Percentiles rank a stretch among this genome's conserved stretches.
Conservation (phyloP, 2,797 vertebrate genomes). For the Danio tinwini region DNA sequence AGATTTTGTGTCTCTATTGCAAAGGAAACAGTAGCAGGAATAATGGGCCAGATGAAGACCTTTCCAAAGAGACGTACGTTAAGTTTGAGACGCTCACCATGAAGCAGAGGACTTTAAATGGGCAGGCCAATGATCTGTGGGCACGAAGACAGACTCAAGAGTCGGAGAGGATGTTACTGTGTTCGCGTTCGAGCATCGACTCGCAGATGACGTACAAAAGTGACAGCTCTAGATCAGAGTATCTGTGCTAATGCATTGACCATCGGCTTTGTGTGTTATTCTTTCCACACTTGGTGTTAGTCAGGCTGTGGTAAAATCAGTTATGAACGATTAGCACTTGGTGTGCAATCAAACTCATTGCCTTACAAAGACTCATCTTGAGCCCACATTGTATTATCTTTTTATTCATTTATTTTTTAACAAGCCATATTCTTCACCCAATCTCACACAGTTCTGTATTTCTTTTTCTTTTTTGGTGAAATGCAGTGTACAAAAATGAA, state of each 20-base stretch:
- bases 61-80: conserved; percentile 92
- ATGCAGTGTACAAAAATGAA: conserved; percentile 25
- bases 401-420: conserved; percentile 7
- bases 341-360: conserved; percentile 58
- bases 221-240: conserved; percentile 85
- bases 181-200: conserved; percentile 90
- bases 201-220: conserved; percentile 91
- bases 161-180: conserved; percentile 90
- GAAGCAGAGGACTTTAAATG: conserved; percentile 81
- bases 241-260: conserved; percentile 79
- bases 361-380: conserved; percentile 67
- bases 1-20: conserved; percentile 86
- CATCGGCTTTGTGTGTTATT: conserved; percentile 13
- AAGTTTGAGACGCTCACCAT: conserved; percentile 93
- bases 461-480: conserved; percentile 5
- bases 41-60: conserved; percentile 79
- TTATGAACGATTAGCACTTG: conserved; percentile 21
- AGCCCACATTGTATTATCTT: conserved; percentile 20
- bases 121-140: conserved; percentile 85
- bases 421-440: conserved; percentile 20
- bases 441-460: conserved; percentile 18
- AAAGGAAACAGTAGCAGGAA: conserved; percentile 69
- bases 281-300: conserved; percentile 1
- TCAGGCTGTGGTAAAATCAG: conserved; percentile 9
- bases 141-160: conserved; percentile 84